Evolutionary conservation across 2,888 invertebrate genomes (phyloP).

Genomic region (Drosophila setosimentum): DNA sequence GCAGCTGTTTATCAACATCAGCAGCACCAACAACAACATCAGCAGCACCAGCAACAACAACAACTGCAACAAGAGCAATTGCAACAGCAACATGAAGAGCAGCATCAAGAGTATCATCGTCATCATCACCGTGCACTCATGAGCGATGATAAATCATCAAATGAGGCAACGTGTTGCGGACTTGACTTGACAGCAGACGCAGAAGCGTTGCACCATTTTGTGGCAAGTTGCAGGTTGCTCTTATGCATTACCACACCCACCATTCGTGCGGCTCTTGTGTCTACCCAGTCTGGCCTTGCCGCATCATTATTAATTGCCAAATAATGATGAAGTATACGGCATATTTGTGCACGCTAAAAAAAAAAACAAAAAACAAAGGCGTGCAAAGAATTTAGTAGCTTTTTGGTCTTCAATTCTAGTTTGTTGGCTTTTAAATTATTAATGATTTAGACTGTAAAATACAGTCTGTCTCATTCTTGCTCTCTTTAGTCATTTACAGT

Average conservation of each 20-base stretch:
- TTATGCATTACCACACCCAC: conserved; percentile 19
- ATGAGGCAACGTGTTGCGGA: conserved; percentile 70
- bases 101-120: background rate
- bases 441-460: background rate
- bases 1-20: conserved; percentile 57
- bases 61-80: conserved; percentile 44
- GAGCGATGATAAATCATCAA: conserved; percentile 73
- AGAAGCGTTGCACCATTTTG: conserved; percentile 56
- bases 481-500: conserved; percentile 36
- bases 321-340: conserved; percentile 72
- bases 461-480: background rate
- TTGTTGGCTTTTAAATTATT: background rate
- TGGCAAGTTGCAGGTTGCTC: conserved; percentile 41
- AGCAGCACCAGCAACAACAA: conserved; percentile 24
- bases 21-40: conserved; percentile 15
- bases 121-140: conserved; percentile 40
- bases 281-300: conserved; percentile 14
- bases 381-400: background rate
- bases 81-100: background rate
- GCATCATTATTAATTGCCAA: conserved; percentile 76
- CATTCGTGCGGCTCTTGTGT: background rate
- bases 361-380: too few species aligned
- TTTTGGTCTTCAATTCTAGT: background rate
- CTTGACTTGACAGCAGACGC: conserved; percentile 78
- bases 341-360: too few species aligned